Evolutionary conservation across 2,888 invertebrate genomes (phyloP).

Genomic region (Xestia sexstrigata): DNA sequence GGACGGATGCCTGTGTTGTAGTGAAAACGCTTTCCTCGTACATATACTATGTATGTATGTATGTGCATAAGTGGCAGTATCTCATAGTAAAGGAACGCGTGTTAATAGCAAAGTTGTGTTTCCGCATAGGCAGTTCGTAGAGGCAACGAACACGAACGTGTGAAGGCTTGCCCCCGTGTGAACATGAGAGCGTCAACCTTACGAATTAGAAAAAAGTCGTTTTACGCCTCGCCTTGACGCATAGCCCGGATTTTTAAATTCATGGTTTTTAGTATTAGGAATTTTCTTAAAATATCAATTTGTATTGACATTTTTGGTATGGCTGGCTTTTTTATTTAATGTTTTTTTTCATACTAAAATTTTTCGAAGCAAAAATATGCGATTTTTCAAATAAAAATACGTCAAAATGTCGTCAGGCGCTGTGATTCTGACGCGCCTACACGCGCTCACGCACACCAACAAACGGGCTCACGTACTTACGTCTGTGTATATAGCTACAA

Average conservation of each 20-base stretch:
- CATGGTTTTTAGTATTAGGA: slow-evolving; percentile 57
- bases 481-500: slow-evolving; percentile 73
- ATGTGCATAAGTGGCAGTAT: slow-evolving; percentile 87
- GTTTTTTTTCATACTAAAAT: neutral
- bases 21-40: slow-evolving; percentile 85
- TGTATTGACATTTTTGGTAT: neutral
- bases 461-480: slow-evolving; percentile 70
- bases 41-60: slow-evolving; percentile 75
- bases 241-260: slow-evolving; percentile 67
- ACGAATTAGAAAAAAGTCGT: slow-evolving; percentile 88
- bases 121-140: slow-evolving; percentile 89
- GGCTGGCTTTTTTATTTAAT: neutral
- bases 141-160: slow-evolving; percentile 85
- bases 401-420: slow-evolving; percentile 77
- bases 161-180: slow-evolving; percentile 85
- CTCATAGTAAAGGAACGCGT: slow-evolving; percentile 89
- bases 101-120: slow-evolving; percentile 89
- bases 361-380: slow-evolving; percentile 39
- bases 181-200: slow-evolving; percentile 90
- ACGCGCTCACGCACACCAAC: slow-evolving; percentile 81
- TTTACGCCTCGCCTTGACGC: slow-evolving; percentile 78
- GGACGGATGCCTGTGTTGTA: slow-evolving; percentile 73
- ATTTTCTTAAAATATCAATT: slow-evolving; percentile 32
- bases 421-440: slow-evolving; percentile 83
- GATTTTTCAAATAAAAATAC: slow-evolving; percentile 59